Conservation (phyloP, 2,113 vertebrate species). For the Vicugna pacos region DNA sequence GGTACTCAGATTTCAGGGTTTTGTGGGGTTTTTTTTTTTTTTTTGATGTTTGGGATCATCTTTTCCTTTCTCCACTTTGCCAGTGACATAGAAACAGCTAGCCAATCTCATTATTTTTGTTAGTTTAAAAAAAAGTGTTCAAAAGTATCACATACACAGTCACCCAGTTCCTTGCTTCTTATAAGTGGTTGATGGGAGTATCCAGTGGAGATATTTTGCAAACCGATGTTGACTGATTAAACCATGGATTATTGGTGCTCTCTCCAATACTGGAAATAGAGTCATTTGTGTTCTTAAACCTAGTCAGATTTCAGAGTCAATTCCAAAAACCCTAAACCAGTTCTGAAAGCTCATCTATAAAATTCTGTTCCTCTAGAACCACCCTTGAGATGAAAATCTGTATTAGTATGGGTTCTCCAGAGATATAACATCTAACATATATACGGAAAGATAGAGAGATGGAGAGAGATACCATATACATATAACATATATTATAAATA, state of each 20-base stretch:
- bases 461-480: background rate
- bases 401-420: background rate
- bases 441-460: background rate
- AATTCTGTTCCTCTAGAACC: background rate
- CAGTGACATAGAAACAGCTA: background rate
- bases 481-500: no score
- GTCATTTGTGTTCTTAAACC: background rate
- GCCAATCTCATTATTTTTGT: background rate
- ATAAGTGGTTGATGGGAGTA: background rate
- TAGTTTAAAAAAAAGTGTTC: background rate
- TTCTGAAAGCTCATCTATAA: background rate
- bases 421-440: background rate
- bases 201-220: background rate
- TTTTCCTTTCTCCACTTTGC: background rate
- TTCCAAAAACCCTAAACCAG: background rate
- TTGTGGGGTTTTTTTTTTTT: no score
- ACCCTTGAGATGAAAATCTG: background rate
- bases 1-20: background rate
- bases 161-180: background rate
- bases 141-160: background rate
- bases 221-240: background rate
- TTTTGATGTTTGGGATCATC: background rate
- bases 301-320: background rate
- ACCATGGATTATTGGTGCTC: background rate
- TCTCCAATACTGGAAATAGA: background rate